phyloP scores from a whole-genome alignment of 2,888 invertebrate genomes.

The Punctoribates punctum region DNA sequence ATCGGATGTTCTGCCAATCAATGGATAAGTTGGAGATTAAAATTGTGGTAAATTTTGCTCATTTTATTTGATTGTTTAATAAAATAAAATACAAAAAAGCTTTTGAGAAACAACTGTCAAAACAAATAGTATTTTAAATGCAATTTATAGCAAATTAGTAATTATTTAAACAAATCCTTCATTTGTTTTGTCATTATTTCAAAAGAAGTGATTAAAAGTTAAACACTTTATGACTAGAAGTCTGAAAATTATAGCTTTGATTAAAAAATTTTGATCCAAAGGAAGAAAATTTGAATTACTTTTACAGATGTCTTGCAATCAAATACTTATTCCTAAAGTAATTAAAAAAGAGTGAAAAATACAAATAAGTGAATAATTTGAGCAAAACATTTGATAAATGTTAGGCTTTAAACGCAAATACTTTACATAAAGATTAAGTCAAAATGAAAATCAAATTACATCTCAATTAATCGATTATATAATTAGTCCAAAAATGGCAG shows the following conservation, averaged over 20 bases:
- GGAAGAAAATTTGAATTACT: background rate
- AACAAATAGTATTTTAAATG: too few species aligned
- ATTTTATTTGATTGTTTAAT: background rate
- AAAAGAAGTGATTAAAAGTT: too few species aligned
- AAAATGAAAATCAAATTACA: background rate
- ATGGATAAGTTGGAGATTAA: too few species aligned
- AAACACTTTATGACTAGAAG: background rate
- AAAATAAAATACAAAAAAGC: background rate
- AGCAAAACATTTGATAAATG: constrained; percentile 19
- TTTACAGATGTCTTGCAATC: background rate
- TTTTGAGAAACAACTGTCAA: too few species aligned
- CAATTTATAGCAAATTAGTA: too few species aligned
- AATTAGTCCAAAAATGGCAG: constrained; percentile 1
- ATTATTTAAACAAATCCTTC: too few species aligned
- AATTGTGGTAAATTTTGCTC: too few species aligned
- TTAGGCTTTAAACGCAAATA: background rate
- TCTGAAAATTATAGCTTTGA: background rate
- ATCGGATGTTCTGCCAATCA: too few species aligned
- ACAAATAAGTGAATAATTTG: constrained; percentile 6
- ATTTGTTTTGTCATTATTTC: too few species aligned
- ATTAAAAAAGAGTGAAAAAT: constrained; percentile 17
- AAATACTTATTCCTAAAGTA: background rate
- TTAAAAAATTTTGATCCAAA: background rate
- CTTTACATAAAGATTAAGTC: background rate
- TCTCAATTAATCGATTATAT: background rate